Evolutionary conservation across 1,140 invertebrate genomes (phyloP).

Genomic region (Pogonognathellus flavescens): DNA sequence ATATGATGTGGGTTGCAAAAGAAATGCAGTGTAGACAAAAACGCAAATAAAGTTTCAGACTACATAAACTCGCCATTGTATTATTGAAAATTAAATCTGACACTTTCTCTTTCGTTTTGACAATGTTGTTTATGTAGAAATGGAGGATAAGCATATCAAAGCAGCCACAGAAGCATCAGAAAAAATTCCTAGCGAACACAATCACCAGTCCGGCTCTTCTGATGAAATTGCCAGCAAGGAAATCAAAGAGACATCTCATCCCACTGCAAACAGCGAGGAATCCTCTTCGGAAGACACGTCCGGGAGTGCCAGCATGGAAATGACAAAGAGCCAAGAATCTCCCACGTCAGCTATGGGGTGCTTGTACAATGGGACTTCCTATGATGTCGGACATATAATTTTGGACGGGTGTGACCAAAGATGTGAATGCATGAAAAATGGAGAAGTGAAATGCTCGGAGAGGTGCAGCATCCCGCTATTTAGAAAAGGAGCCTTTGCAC

Average conservation of each 20-base stretch:
- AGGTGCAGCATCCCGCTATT: constrained; percentile 67
- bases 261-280: constrained; percentile 37
- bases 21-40: constrained; percentile 4
- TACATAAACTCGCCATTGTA: constrained; percentile 1
- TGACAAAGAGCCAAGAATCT: constrained; percentile 28
- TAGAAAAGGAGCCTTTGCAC: constrained; percentile 68
- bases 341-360: constrained; percentile 65
- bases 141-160: background rate
- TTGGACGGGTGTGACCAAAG: constrained; percentile 69
- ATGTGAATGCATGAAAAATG: constrained; percentile 68
- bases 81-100: background rate
- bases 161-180: constrained; percentile 21
- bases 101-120: constrained; percentile 38
- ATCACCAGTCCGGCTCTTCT: constrained; percentile 33
- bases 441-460: constrained; percentile 66
- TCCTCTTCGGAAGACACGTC: background rate
- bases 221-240: background rate
- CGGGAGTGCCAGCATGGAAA: constrained; percentile 49
- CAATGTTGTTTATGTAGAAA: constrained; percentile 27
- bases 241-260: background rate
- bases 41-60: background rate
- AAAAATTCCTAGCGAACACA: constrained; percentile 48
- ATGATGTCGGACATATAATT: constrained; percentile 66
- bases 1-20: constrained; percentile 13
- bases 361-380: constrained; percentile 67